Conservation (phyloP, 1,140 invertebrate genomes). For the Drosophila simulans region DNA sequence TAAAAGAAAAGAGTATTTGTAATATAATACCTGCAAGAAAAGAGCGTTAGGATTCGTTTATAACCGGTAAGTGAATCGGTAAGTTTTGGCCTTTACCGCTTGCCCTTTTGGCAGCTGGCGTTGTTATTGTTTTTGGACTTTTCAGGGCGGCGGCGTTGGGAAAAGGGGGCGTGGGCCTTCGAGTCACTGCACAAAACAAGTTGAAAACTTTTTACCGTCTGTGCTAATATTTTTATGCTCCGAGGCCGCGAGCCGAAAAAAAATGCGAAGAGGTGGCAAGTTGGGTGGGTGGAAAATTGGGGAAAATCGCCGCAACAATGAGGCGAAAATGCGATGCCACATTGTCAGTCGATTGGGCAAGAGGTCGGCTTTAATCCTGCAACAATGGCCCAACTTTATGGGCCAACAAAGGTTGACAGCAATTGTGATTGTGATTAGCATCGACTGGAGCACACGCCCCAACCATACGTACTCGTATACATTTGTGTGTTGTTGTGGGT, state of each 20-base stretch:
- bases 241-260: conserved; percentile 4
- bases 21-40: not conserved
- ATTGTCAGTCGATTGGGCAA: conserved; percentile 35
- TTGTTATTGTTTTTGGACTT: conserved; percentile 17
- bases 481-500: not conserved
- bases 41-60: not conserved
- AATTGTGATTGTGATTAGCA: conserved; percentile 42
- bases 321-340: conserved; percentile 13
- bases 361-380: conserved; percentile 2
- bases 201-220: conserved; percentile 54
- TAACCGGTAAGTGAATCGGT: not conserved
- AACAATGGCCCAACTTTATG: conserved; percentile 64
- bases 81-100: conserved; percentile 4
- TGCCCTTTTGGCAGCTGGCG: conserved; percentile 21
- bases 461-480: no score
- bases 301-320: conserved; percentile 7
- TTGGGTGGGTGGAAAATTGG: not conserved
- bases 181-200: conserved; percentile 42
- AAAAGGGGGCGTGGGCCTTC: conserved; percentile 16
- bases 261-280: not conserved
- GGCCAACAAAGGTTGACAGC: conserved; percentile 49
- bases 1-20: no score
- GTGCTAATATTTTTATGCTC: conserved; percentile 72
- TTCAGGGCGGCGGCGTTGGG: not conserved
- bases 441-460: not conserved